Evolutionary conservation across 2,113 vertebrate genomes (phyloP).

Genomic region (Gasterosteus aculeatus): DNA sequence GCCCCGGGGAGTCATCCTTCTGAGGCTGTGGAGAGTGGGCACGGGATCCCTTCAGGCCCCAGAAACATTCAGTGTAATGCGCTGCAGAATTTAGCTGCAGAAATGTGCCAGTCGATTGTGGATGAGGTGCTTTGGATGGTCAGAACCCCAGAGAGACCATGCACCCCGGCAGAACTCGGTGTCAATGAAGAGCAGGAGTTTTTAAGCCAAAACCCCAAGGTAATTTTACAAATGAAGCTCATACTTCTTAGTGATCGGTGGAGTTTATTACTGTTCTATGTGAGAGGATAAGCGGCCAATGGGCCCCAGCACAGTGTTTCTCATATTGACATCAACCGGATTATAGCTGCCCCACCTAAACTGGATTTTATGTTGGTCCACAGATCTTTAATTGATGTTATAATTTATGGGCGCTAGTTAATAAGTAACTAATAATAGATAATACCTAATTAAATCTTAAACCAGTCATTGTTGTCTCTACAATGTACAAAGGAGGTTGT

Average conservation of each 20-base stretch:
- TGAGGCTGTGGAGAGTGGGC: constrained; percentile 23
- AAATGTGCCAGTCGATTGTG: constrained; percentile 73
- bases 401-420: not conserved
- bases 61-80: constrained; percentile 78
- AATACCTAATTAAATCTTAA: constrained; percentile 20
- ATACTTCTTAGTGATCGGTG: not conserved
- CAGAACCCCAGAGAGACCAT: constrained; percentile 75
- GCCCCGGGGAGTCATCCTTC: not conserved
- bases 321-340: constrained; percentile 29
- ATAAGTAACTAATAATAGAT: constrained; percentile 14
- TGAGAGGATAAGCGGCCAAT: constrained; percentile 6
- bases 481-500: constrained; percentile 7
- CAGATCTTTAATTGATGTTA: not conserved
- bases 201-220: constrained; percentile 82
- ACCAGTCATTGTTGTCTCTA: not conserved
- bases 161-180: constrained; percentile 80
- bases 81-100: constrained; percentile 88
- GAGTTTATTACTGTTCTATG: not conserved
- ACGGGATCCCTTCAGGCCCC: constrained; percentile 30
- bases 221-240: constrained; percentile 47
- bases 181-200: constrained; percentile 87
- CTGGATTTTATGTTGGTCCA: not conserved
- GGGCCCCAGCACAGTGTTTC: not conserved
- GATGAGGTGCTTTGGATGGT: constrained; percentile 76
- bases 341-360: not conserved